These are phyloP conservation scores for Dendroctonus ponderosae DNA, from an alignment of 1,140 invertebrate genomes.

Conservation along the genomic window DNA sequence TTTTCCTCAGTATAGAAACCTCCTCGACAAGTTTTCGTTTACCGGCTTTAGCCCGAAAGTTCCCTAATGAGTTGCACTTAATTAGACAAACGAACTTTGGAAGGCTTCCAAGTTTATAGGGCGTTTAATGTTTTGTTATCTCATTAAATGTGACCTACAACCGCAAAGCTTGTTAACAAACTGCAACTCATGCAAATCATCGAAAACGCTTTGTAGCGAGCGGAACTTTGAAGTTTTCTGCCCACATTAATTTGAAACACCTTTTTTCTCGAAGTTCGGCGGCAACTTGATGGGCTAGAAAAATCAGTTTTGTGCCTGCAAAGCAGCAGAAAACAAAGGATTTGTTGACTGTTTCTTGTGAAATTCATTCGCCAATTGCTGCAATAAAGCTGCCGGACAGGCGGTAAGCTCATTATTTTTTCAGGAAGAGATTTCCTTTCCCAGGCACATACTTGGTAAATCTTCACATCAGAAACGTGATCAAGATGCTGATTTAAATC, in stretches of 20 bases:
- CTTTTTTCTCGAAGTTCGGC: no score
- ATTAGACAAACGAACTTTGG: slow-evolving; percentile 9
- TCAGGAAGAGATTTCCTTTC: background rate
- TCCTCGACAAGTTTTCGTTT: background rate
- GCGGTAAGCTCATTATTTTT: no score
- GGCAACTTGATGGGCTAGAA: no score
- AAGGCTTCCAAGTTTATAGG: slow-evolving; percentile 7
- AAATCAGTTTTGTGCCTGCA: no score
- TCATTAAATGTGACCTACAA: slow-evolving; percentile 14
- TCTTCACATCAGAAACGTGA: background rate
- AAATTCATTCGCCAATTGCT: no score
- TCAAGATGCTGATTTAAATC: background rate
- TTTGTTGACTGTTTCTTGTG: no score
- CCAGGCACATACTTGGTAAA: slow-evolving; percentile 3
- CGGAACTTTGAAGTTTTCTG: no score
- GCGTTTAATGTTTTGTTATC: slow-evolving; percentile 11
- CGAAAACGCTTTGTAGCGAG: no score
- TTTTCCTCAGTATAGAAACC: background rate
- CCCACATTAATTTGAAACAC: no score
- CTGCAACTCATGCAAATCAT: background rate
- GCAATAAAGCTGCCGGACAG: no score
- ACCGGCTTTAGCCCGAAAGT: background rate
- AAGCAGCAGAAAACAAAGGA: no score
- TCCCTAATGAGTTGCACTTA: slow-evolving; percentile 9
- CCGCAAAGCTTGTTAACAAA: background rate